These are phyloP conservation scores for Hydrotaea diabolus DNA, from an alignment of 2,888 invertebrate genomes.

Conservation along the genomic window DNA sequence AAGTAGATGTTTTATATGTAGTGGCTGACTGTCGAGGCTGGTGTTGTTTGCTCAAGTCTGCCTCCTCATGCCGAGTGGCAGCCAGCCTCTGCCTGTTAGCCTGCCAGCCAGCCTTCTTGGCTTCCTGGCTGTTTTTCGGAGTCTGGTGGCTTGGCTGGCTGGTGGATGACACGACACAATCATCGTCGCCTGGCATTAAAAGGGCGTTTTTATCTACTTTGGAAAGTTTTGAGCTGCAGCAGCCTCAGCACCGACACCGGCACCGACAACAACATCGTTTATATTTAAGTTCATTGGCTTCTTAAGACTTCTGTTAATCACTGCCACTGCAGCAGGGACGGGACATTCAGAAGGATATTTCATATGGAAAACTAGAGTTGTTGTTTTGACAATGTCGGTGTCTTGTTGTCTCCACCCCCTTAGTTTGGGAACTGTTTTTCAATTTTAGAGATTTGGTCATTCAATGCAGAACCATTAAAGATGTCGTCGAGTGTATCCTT, in stretches of 20 bases:
- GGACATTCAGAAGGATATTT: constrained; percentile 44
- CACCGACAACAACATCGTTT: not conserved
- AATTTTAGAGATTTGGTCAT: no score
- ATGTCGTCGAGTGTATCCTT: no score
- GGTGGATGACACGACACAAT: not conserved
- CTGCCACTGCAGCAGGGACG: constrained; percentile 58
- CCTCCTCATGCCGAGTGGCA: not conserved
- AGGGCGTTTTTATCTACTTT: not conserved
- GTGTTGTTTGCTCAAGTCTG: not conserved
- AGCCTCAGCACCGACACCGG: not conserved
- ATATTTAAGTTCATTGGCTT: constrained; percentile 64
- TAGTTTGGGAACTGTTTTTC: not conserved
- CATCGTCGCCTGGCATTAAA: not conserved
- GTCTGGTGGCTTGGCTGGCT: not conserved
- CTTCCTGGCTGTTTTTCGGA: not conserved
- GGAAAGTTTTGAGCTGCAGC: not conserved
- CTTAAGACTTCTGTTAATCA: constrained; percentile 60
- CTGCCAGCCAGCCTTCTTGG: not conserved
- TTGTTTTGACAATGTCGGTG: constrained; percentile 58
- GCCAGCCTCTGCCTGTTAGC: not conserved
- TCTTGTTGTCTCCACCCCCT: constrained; percentile 29
- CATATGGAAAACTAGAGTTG: constrained; percentile 48
- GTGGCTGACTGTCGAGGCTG: constrained; percentile 4
- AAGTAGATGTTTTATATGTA: constrained; percentile 9
- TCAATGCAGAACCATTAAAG: no score